Base-by-base conservation (phyloP, 2,888 invertebrate species). In the Epirrhoe alternata region DNA sequence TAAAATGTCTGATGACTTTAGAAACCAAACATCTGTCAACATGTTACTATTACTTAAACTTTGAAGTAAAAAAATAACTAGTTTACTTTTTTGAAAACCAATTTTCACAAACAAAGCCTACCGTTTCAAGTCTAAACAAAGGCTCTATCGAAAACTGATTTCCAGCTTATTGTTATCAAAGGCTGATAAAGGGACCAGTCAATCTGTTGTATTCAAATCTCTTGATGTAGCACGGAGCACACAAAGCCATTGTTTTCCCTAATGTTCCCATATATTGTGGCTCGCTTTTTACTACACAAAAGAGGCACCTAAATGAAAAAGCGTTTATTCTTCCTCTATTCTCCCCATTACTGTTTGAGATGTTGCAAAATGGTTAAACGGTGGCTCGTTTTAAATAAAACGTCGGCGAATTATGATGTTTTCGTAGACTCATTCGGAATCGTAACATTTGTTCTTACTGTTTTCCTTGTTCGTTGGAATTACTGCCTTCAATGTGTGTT, bases 241-340 rank as follows among this genome's bases (percentile, higher is more conserved):
- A 87, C 84, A 86, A 85, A 81, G 76, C 79, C 79, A 83, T 88
- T 87, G 88, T 88, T 88, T 86, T 79, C 81, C 79, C 80, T 87
- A 88, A 89, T 87, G 85, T 80, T 83, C 80, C 78, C 85, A 87
- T 88, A 87, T 82, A 89, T 88, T 81, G 84, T 78, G 77, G 78
- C 81, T 77, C 82, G 83, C 82, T 85, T 86, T 86, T 83, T 82
- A 82, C 82, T 80, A 81, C 79, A 87, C 85, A 86, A 86, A 86
- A 81, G 86, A 81, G 77, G 80, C n/a, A 54, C 62, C 55, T 82
- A 84, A 87, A 87, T 87, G 86, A 88, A 87, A 87, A 86, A 82
- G 82, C 86, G 79, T 87, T 87, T 86, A 83, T 84, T 85, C 84
- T 83, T 83, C 80, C 75, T 78, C 77, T 80, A 78, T 81, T 70